phyloP scores from a whole-genome alignment of 2,797 vertebrate species.

The Sphaeramia orbicularis region DNA sequence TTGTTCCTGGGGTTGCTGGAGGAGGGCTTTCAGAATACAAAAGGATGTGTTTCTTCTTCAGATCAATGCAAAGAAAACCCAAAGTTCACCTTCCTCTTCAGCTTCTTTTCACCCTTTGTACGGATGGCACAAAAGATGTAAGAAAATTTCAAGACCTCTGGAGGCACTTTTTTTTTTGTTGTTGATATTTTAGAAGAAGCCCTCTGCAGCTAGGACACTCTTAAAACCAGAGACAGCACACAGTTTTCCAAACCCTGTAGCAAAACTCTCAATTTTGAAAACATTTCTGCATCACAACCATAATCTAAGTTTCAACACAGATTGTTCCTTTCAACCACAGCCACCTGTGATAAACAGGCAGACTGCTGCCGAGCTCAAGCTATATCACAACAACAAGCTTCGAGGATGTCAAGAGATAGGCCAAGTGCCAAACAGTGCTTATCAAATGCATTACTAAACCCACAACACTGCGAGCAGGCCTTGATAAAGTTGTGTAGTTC shows the following conservation, averaged over 20 bases:
- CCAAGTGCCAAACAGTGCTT: slow-evolving; percentile 49
- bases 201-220: neutral
- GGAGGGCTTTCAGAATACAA: neutral
- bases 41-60: neutral
- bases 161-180: slow-evolving; percentile 4
- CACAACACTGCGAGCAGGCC: slow-evolving; percentile 22
- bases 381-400: slow-evolving; percentile 44
- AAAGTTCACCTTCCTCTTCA: neutral
- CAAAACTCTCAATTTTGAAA: slow-evolving; percentile 16
- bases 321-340: slow-evolving; percentile 5
- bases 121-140: slow-evolving; percentile 3
- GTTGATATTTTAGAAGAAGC: slow-evolving; percentile 23
- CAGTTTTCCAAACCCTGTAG: slow-evolving; percentile 1
- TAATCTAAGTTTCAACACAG: slow-evolving; percentile 19
- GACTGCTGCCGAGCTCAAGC: slow-evolving; percentile 7
- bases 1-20: neutral
- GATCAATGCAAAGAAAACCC: slow-evolving; percentile 17
- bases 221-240: too few relatives aligned
- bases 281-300: slow-evolving; percentile 16
- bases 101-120: neutral
- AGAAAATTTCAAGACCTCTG: neutral
- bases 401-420: slow-evolving; percentile 40
- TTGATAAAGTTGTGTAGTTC: slow-evolving; percentile 19
- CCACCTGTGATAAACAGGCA: slow-evolving; percentile 3
- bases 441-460: slow-evolving; percentile 55